Percentiles rank a stretch among this genome's conserved stretches.
These are phyloP conservation scores for Pycnomerus fuliginosus DNA, from an alignment of 2,888 invertebrate genomes.

Conservation along the genomic window DNA sequence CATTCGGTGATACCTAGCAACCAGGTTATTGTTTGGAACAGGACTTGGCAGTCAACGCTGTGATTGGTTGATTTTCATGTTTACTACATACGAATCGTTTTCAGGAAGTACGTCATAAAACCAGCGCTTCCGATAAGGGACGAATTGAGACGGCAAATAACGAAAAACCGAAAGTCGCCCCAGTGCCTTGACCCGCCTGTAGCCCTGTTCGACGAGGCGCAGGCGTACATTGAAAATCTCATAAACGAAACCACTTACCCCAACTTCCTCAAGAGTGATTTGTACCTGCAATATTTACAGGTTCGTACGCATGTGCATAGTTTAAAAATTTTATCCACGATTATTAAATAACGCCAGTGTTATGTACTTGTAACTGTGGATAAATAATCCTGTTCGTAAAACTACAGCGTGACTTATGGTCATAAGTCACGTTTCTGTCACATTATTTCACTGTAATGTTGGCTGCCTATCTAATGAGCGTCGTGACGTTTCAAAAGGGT, in stretches of 20 bases:
- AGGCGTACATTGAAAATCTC: constrained; percentile 69
- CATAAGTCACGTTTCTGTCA: too few species aligned
- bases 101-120: constrained; percentile 41
- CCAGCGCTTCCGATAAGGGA: constrained; percentile 71
- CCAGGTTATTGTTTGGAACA: too few species aligned
- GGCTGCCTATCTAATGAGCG: too few species aligned
- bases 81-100: constrained; percentile 2
- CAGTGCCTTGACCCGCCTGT: constrained; percentile 58
- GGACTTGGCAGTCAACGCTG: too few species aligned
- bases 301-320: constrained; percentile 53
- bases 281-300: constrained; percentile 84
- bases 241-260: constrained; percentile 89
- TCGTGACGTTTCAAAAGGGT: too few species aligned
- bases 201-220: constrained; percentile 78
- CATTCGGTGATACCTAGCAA: too few species aligned
- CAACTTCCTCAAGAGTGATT: constrained; percentile 88
- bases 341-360: constrained; percentile 1
- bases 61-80: too few species aligned
- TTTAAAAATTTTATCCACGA: constrained; percentile 3
- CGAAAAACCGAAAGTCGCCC: constrained; percentile 73
- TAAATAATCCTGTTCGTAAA: too few species aligned
- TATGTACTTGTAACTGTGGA: too few species aligned
- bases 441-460: too few species aligned
- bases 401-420: too few species aligned
- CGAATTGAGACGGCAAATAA: constrained; percentile 76